Conservation (phyloP, 2,113 vertebrate species). For the Grammomys dolichurus region DNA sequence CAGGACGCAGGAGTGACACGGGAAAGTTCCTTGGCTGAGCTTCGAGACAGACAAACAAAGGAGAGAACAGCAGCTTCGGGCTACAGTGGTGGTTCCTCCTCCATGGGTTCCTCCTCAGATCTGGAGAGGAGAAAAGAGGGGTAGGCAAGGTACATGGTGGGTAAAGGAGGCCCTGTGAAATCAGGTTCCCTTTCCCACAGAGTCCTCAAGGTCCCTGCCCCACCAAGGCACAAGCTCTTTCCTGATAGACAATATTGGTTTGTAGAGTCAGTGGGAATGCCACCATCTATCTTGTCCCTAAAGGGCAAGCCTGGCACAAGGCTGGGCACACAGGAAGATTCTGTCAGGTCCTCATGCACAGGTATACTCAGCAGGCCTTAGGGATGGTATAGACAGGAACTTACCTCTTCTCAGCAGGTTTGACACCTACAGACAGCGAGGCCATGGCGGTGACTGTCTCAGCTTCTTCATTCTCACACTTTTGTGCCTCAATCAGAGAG, state of each 20-base stretch:
- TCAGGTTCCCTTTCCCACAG: background rate
- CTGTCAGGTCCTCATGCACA: background rate
- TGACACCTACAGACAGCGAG: slow-evolving; percentile 95
- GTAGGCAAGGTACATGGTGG: background rate
- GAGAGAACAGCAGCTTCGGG: slow-evolving; percentile 81
- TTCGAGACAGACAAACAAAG: slow-evolving; percentile 88
- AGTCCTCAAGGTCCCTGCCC: background rate
- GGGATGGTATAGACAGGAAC: background rate
- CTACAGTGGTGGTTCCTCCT: slow-evolving; percentile 97
- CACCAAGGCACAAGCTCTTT: background rate
- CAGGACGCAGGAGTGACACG: slow-evolving; percentile 85
- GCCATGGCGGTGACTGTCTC: slow-evolving; percentile 99
- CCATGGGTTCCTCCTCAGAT: slow-evolving; percentile 96
- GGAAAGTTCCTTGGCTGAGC: slow-evolving; percentile 89
- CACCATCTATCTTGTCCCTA: rapidly evolving
- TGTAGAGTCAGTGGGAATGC: background rate
- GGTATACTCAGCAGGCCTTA: too few species aligned
- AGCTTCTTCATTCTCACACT: slow-evolving; percentile 94
- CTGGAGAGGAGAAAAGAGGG: slow-evolving; percentile 78
- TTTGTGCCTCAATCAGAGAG: slow-evolving; percentile 94
- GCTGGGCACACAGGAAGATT: rapidly evolving
- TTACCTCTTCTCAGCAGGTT: slow-evolving; percentile 93
- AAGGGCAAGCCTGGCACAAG: rapidly evolving
- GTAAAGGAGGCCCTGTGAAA: background rate
- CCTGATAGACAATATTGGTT: background rate